Conservation (phyloP, 1,140 invertebrate species). For the Sitophilus oryzae region DNA sequence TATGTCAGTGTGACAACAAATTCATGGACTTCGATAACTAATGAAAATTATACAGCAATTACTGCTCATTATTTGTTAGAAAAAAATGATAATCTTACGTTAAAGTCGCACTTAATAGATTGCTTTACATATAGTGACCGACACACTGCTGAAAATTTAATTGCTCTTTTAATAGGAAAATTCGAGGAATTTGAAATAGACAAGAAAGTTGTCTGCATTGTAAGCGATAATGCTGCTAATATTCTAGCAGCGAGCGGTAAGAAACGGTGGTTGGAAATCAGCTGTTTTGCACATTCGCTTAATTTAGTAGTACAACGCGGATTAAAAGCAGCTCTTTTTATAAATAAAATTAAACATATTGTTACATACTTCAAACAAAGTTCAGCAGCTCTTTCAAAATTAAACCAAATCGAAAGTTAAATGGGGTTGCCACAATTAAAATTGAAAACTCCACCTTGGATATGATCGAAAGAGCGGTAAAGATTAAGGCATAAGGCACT, state of each 20-base stretch:
- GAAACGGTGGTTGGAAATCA: background rate
- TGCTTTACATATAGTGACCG: conserved; percentile 1
- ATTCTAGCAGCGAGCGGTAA: conserved; percentile 11
- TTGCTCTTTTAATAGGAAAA: background rate
- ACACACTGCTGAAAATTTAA: conserved; percentile 10
- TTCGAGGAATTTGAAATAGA: conserved; percentile 5
- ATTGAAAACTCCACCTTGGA: conserved; percentile 1
- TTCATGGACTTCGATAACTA: conserved; percentile 8
- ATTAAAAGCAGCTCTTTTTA: background rate
- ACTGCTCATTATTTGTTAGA: conserved; percentile 8
- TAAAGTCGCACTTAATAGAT: conserved; percentile 5
- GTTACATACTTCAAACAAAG: conserved; percentile 11
- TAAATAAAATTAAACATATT: conserved; percentile 6
- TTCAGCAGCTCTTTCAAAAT: background rate
- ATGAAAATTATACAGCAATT: conserved; percentile 10
- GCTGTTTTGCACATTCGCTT: conserved; percentile 9
- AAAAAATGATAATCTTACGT: conserved; percentile 1
- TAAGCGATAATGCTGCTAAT: conserved; percentile 9
- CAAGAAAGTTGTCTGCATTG: conserved; percentile 6
- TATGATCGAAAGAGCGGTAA: conserved; percentile 2
- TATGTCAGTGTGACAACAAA: conserved; percentile 6
- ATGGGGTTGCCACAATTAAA: background rate
- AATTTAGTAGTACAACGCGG: conserved; percentile 5
- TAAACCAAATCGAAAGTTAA: conserved; percentile 5
- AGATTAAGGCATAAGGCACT: background rate